Percentiles rank a stretch among this genome's conserved stretches.
Evolutionary conservation across 2,113 vertebrate genomes (phyloP).

Genomic region (Alouatta palliata): DNA sequence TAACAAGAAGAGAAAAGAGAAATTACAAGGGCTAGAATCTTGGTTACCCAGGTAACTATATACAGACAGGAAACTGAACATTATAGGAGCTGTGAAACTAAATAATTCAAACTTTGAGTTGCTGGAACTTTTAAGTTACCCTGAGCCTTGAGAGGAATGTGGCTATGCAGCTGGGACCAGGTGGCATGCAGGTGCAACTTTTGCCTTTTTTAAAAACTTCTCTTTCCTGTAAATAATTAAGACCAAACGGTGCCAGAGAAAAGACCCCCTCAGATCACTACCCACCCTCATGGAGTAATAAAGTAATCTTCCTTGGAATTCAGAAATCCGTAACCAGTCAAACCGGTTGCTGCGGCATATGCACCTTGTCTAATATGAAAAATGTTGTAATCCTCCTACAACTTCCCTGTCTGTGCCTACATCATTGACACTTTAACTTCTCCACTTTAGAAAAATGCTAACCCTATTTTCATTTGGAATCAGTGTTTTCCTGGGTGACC

Average conservation of each 20-base stretch:
- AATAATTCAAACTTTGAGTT: not conserved
- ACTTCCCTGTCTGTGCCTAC: not conserved
- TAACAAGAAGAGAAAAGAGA: slow-evolving; percentile 24
- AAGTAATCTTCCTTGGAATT: not conserved
- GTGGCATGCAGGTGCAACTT: not conserved
- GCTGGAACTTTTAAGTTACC: not conserved
- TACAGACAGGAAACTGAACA: not conserved
- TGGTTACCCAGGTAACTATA: slow-evolving; percentile 1
- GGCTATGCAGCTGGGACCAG: not conserved
- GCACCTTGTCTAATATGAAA: not conserved
- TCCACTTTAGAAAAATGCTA: not conserved
- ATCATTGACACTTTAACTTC: not conserved
- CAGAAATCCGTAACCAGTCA: not conserved
- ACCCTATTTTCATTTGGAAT: not conserved
- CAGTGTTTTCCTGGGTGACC: not conserved
- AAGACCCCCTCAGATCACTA: not conserved
- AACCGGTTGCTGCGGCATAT: not conserved
- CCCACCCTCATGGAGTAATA: not conserved
- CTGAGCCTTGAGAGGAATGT: not conserved
- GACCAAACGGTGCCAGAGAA: not conserved
- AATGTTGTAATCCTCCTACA: not conserved
- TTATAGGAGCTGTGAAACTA: not conserved
- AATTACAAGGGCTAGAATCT: not conserved
- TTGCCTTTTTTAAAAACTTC: not conserved
- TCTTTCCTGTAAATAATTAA: not conserved